Percentiles rank a stretch among this genome's conserved stretches.
These are phyloP conservation scores for Odontophorus gujanensis DNA, from an alignment of 2,113 vertebrate genomes.

Conservation along the genomic window DNA sequence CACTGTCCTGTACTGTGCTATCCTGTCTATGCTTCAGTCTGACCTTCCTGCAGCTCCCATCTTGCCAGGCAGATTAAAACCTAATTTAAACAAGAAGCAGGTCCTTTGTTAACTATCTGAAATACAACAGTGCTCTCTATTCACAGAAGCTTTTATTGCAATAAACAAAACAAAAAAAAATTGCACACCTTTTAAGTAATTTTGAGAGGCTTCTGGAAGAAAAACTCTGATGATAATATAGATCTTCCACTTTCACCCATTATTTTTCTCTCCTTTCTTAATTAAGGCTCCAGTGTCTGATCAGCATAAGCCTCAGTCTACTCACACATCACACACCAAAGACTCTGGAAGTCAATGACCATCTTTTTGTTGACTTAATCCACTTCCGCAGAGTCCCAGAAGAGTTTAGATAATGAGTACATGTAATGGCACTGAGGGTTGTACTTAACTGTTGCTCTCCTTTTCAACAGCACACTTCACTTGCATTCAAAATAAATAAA, in stretches of 20 bases:
- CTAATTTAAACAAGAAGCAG: not conserved
- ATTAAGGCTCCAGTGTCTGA: not conserved
- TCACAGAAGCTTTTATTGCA: not conserved
- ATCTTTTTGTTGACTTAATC: not conserved
- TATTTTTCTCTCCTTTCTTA: not conserved
- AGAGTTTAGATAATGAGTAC: not conserved
- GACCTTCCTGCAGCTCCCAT: not conserved
- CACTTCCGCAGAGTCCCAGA: not conserved
- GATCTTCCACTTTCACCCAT: not conserved
- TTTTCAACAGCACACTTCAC: not conserved
- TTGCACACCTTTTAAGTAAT: not conserved
- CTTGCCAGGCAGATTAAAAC: not conserved
- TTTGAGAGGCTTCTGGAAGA: not conserved
- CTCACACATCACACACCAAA: not conserved
- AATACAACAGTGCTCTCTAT: not conserved
- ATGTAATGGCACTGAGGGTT: rapidly evolving
- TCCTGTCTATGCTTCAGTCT: not conserved
- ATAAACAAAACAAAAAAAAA: not conserved
- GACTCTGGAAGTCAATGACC: not conserved
- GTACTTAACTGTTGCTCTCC: not conserved
- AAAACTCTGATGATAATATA: not conserved
- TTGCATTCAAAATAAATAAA: not conserved
- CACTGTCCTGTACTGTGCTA: not conserved
- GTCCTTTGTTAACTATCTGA: not conserved
- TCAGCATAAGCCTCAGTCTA: not conserved